phyloP scores from a whole-genome alignment of 2,797 vertebrate genomes.

The Anas flavirostris region DNA sequence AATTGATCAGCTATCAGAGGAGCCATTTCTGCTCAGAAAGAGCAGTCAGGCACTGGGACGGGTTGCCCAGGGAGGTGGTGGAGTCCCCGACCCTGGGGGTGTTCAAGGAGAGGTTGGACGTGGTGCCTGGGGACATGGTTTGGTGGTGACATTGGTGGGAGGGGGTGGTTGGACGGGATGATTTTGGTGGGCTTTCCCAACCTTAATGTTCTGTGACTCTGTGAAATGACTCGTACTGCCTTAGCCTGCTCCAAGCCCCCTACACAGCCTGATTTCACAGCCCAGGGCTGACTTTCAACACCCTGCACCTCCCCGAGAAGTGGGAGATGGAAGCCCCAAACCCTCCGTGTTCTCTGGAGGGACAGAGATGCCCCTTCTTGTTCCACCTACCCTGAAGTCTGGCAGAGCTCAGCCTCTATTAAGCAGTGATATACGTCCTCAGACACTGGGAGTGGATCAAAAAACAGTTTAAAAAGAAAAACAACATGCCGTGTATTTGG shows the following conservation, averaged over 20 bases:
- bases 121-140: too few species aligned
- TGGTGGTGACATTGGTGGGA: too few species aligned
- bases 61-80: too few species aligned
- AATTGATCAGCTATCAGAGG: fast-evolving
- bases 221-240: neutral
- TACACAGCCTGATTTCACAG: neutral
- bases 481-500: neutral
- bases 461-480: neutral
- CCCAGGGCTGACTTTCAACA: conserved; percentile 23
- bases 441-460: neutral
- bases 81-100: too few species aligned
- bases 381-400: neutral
- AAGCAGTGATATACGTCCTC: neutral
- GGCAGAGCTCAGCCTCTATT: neutral
- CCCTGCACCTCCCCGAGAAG: neutral
- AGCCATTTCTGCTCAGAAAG: too few species aligned
- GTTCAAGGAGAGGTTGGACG: too few species aligned
- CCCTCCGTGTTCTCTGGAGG: neutral
- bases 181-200: too few species aligned
- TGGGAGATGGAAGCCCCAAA: neutral
- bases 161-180: too few species aligned
- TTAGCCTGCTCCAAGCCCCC: neutral
- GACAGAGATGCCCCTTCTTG: neutral
- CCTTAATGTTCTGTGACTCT: too few species aligned
- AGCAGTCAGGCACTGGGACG: too few species aligned